Conservation (phyloP, 35 echinoderm and acorn worm species). For the Heliocidaris erythrogramma region DNA sequence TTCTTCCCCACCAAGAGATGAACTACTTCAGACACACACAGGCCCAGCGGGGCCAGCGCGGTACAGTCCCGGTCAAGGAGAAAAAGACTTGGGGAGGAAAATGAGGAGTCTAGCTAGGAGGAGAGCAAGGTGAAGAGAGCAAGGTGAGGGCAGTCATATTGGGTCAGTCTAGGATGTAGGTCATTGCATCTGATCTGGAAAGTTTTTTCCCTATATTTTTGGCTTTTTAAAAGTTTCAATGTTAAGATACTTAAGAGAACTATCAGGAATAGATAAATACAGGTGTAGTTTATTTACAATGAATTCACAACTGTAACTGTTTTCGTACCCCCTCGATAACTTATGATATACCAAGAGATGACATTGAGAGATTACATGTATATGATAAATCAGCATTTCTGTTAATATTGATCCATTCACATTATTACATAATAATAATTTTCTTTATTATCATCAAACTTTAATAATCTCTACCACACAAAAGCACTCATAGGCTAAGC, state of each 20-base stretch:
- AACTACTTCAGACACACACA: background rate
- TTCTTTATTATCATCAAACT: background rate
- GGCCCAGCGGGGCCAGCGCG: background rate
- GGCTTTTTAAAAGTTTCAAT: background rate
- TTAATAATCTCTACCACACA: background rate
- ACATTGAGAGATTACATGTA: background rate
- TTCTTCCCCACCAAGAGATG: background rate
- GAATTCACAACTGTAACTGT: background rate
- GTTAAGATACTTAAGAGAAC: background rate
- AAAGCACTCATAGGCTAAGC: background rate
- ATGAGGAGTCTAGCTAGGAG: background rate
- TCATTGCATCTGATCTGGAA: background rate
- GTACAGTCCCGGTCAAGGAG: background rate
- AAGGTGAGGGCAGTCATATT: background rate
- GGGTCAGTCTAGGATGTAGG: background rate
- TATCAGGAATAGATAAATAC: background rate
- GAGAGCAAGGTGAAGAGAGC: background rate
- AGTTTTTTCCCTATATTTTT: background rate
- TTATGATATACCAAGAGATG: background rate
- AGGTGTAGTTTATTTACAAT: background rate
- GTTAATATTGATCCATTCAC: background rate
- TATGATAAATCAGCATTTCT: background rate
- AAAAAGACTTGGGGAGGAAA: background rate
- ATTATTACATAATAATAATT: background rate
- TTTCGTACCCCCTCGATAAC: no score